These are phyloP conservation scores for Sinella curviseta DNA, from an alignment of 1,140 invertebrate species.

Conservation along the genomic window DNA sequence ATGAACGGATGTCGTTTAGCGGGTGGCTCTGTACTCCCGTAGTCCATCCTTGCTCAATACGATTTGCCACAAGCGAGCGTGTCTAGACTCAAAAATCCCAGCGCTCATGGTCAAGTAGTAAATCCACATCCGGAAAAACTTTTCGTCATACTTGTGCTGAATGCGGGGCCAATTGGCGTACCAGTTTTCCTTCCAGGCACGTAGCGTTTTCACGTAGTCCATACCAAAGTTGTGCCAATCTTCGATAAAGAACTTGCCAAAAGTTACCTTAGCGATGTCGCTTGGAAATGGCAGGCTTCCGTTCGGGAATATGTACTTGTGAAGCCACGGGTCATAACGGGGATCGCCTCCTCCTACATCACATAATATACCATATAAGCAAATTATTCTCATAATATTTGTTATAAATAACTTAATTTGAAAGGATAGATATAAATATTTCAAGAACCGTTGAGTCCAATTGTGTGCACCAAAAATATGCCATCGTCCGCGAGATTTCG, in stretches of 20 bases:
- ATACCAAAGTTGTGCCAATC: constrained; percentile 24
- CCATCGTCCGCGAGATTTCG: constrained; percentile 37
- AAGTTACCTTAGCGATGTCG: constrained; percentile 29
- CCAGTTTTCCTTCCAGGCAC: constrained; percentile 4
- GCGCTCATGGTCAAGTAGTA: constrained; percentile 42
- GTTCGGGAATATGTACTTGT: constrained; percentile 48
- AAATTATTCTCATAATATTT: no score
- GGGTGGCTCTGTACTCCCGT: constrained; percentile 40
- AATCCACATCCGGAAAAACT: constrained; percentile 45
- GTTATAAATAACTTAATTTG: no score
- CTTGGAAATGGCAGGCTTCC: constrained; percentile 39
- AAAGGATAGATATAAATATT: no score
- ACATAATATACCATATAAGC: no score
- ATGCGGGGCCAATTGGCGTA: background rate
- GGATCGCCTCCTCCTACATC: constrained; percentile 30
- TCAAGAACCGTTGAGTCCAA: constrained; percentile 33
- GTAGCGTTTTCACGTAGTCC: constrained; percentile 5
- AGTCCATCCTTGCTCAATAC: constrained; percentile 46
- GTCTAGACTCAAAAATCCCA: constrained; percentile 36
- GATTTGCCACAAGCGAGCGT: constrained; percentile 42
- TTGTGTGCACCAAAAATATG: constrained; percentile 43
- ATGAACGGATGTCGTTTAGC: no score
- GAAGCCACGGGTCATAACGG: constrained; percentile 32
- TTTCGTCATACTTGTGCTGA: constrained; percentile 17
- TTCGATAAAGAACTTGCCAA: constrained; percentile 22